Evolutionary conservation across 2,888 invertebrate species (phyloP).

Genomic region (Saturnia pavonia): DNA sequence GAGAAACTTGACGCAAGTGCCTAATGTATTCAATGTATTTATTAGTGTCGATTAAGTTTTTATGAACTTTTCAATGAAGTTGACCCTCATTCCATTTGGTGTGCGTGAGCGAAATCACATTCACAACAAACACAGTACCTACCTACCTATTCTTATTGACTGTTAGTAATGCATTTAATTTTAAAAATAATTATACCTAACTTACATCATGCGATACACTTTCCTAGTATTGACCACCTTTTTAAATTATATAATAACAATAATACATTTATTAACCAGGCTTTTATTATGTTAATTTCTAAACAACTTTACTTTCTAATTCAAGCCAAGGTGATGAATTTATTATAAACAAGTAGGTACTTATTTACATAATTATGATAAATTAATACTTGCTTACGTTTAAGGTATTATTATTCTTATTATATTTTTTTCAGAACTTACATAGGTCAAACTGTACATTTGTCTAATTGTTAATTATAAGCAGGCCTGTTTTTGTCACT

Average conservation of each 20-base stretch:
- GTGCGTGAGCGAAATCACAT: constrained; percentile 57
- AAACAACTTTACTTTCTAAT: constrained; percentile 12
- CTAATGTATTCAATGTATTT: constrained; percentile 56
- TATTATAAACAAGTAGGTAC: not conserved
- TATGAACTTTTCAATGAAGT: constrained; percentile 65
- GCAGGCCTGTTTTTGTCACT: too few relatives aligned
- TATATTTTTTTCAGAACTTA: not conserved
- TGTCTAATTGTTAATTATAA: too few relatives aligned
- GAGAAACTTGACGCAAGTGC: constrained; percentile 65
- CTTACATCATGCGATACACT: not conserved
- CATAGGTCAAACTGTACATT: not conserved
- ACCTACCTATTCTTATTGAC: not conserved
- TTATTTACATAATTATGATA: constrained; percentile 1
- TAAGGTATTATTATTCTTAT: not conserved
- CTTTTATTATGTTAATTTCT: not conserved
- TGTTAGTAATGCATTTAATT: not conserved
- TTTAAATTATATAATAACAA: not conserved
- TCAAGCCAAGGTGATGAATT: constrained; percentile 8
- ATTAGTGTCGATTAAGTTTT: constrained; percentile 69
- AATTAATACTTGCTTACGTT: not conserved
- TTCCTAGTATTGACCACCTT: not conserved
- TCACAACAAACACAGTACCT: constrained; percentile 25
- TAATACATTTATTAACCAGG: not conserved
- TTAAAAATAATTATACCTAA: not conserved
- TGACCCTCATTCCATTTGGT: constrained; percentile 61